Conservation (phyloP, 2,797 vertebrate genomes). For the Bradypus variegatus region DNA sequence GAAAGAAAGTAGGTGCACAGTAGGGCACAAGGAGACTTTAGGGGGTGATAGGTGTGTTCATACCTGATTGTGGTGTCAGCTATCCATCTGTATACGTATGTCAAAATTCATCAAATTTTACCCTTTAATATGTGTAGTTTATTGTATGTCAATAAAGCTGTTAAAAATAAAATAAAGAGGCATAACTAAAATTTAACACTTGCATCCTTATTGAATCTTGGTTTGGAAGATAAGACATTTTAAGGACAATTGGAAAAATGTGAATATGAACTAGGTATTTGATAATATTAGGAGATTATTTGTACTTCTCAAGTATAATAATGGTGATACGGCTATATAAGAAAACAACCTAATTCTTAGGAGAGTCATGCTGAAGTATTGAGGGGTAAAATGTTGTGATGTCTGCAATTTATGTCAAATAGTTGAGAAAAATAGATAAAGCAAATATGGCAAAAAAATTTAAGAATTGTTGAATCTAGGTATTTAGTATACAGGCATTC, state of each 20-base stretch:
- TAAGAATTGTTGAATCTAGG: neutral
- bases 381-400: neutral
- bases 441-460: neutral
- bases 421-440: neutral
- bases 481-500: neutral
- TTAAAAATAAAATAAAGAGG: neutral
- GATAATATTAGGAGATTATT: neutral
- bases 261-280: neutral
- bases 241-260: neutral
- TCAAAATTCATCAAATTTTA: too few species aligned
- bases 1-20: neutral
- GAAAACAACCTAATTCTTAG: neutral
- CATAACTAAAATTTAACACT: neutral
- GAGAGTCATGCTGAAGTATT: neutral
- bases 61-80: too few species aligned
- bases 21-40: neutral
- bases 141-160: neutral
- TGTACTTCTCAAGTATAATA: neutral
- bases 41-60: neutral
- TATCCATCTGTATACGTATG: neutral
- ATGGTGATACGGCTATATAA: neutral
- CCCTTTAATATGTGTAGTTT: neutral
- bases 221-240: neutral
- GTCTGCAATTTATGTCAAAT: neutral
- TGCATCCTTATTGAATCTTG: neutral